A percentile compares a stretch with the other conserved stretches of the same genome.
Evolutionary conservation across 2,888 invertebrate species (phyloP).

Genomic region (Drosophila nigricruria): DNA sequence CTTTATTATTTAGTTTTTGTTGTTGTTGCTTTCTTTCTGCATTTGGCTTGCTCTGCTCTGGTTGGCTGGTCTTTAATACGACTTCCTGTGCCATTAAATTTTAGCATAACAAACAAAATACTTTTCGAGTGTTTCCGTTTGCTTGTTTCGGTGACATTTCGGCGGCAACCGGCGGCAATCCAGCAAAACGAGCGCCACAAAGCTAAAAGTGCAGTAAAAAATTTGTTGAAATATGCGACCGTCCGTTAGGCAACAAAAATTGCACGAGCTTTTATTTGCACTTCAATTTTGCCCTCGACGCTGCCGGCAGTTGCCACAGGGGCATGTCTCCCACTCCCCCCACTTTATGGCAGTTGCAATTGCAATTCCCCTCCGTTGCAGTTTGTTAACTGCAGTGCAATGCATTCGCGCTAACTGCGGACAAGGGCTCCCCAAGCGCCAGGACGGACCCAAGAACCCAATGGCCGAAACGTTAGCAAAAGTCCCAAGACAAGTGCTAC

Average conservation of each 20-base stretch:
- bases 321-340: constrained; percentile 26
- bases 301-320: constrained; percentile 13
- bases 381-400: constrained; percentile 79
- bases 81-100: constrained; percentile 78
- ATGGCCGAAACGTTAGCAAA: constrained; percentile 8
- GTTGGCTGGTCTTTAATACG: constrained; percentile 67
- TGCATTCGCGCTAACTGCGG: constrained; percentile 65
- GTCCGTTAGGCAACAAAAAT: constrained; percentile 50
- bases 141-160: constrained; percentile 78
- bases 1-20: constrained; percentile 23
- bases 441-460: not conserved
- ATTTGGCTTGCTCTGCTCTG: constrained; percentile 12
- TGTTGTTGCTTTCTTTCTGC: constrained; percentile 13
- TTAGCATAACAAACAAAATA: constrained; percentile 82
- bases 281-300: constrained; percentile 77
- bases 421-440: constrained; percentile 42
- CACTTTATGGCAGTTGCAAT: constrained; percentile 80
- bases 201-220: constrained; percentile 78
- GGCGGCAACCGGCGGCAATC: constrained; percentile 36
- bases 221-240: constrained; percentile 78
- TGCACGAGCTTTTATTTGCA: constrained; percentile 76
- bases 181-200: constrained; percentile 36
- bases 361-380: constrained; percentile 77
- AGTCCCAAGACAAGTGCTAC: constrained; percentile 67
- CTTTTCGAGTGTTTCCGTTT: constrained; percentile 78